Conservation (phyloP, 2,888 invertebrate species). For the Ceraclea dissimilis region DNA sequence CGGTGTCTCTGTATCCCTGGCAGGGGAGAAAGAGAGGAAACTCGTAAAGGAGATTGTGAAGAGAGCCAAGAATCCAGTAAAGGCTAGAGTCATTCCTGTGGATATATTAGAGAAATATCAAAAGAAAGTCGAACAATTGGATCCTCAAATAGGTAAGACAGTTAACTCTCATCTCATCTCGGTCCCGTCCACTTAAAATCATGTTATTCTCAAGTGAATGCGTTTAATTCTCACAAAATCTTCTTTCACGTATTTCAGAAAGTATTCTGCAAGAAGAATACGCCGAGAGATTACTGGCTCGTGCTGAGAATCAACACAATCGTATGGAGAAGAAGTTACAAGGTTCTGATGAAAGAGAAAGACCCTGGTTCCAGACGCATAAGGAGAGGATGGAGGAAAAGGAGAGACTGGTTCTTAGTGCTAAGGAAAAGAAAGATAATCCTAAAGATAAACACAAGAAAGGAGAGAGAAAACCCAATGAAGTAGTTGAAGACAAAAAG, state of each 20-base stretch:
- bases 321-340: conserved; percentile 43
- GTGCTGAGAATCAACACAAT: conserved; percentile 77
- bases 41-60: conserved; percentile 89
- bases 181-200: too few species aligned
- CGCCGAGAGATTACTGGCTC: conserved; percentile 71
- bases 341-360: conserved; percentile 36
- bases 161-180: too few species aligned
- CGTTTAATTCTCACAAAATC: too few species aligned
- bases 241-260: too few species aligned
- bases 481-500: conserved; percentile 25
- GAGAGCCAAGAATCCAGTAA: conserved; percentile 76
- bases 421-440: neutral
- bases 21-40: conserved; percentile 86
- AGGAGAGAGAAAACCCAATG: conserved; percentile 2
- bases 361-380: conserved; percentile 83
- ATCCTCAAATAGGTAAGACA: conserved; percentile 69
- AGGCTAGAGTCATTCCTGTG: conserved; percentile 77
- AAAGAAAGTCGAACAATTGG: conserved; percentile 62
- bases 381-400: conserved; percentile 73
- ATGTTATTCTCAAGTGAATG: too few species aligned
- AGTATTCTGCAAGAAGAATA: conserved; percentile 78
- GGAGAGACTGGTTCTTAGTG: conserved; percentile 48
- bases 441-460: neutral
- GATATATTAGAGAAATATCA: conserved; percentile 87
- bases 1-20: conserved; percentile 90